Evolutionary conservation across 2,797 vertebrate species (phyloP).

Genomic region (Falco peregrinus): DNA sequence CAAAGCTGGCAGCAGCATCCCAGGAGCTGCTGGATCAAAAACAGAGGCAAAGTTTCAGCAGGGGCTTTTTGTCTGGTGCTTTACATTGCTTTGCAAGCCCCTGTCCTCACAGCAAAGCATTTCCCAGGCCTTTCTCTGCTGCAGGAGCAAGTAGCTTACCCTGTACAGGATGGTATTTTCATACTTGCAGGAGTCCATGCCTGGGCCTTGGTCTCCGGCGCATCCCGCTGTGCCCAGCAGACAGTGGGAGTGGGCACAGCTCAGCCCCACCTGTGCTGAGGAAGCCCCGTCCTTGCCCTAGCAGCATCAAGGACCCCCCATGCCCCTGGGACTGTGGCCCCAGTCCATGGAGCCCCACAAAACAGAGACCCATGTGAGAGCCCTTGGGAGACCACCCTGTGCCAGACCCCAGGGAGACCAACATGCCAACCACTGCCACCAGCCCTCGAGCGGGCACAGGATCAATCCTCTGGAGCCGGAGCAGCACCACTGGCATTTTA

Average conservation of each 20-base stretch:
- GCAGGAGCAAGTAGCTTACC: rapidly evolving
- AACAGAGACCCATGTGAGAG: neutral
- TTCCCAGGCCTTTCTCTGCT: neutral
- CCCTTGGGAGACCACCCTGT: neutral
- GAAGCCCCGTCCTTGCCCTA: neutral
- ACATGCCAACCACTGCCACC: neutral
- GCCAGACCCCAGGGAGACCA: neutral
- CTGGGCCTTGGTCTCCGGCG: neutral
- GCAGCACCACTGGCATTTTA: neutral
- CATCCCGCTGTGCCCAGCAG: neutral
- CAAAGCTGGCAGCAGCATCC: neutral
- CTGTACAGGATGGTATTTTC: neutral
- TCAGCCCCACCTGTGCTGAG: rapidly evolving
- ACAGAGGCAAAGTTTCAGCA: neutral
- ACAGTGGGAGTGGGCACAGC: neutral
- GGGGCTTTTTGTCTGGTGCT: no score
- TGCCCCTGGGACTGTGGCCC: neutral
- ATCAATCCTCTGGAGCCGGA: neutral
- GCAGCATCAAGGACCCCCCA: rapidly evolving
- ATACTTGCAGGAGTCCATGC: rapidly evolving
- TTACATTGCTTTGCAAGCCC: neutral
- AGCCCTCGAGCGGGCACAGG: neutral
- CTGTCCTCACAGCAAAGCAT: rapidly evolving
- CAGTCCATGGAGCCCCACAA: neutral
- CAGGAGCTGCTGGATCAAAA: neutral